These are phyloP conservation scores for Papilio demoleus DNA, from an alignment of 2,888 invertebrate genomes.

Conservation along the genomic window DNA sequence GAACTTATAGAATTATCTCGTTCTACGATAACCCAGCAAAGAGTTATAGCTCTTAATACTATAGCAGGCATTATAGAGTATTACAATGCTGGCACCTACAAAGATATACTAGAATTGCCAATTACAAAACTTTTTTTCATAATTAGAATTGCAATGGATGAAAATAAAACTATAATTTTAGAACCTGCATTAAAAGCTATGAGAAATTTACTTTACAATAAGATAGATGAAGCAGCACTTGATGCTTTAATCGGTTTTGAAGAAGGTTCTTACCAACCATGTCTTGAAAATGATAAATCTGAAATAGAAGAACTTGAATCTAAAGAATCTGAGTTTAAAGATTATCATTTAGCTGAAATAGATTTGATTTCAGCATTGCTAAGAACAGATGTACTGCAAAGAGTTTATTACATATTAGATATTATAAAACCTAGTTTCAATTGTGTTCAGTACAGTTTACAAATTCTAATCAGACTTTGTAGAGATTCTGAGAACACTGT, in stretches of 20 bases:
- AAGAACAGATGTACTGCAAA: conserved; percentile 89
- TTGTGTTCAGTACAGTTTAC: conserved; percentile 89
- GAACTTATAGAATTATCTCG: conserved; percentile 92
- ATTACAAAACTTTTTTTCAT: conserved; percentile 91
- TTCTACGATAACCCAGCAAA: conserved; percentile 92
- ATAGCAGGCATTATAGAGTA: conserved; percentile 91
- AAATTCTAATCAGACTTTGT: conserved; percentile 90
- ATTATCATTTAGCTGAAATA: conserved; percentile 92
- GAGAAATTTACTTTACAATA: conserved; percentile 88
- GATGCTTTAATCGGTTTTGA: conserved; percentile 87
- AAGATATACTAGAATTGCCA: conserved; percentile 88
- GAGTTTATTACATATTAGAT: conserved; percentile 90
- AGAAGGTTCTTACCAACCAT: conserved; percentile 86
- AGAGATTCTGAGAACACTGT: conserved; percentile 89
- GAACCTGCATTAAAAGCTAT: conserved; percentile 91
- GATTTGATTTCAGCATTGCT: conserved; percentile 90
- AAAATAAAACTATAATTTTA: conserved; percentile 88
- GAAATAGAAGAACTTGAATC: conserved; percentile 83
- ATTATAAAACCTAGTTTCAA: conserved; percentile 87
- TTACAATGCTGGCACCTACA: conserved; percentile 89
- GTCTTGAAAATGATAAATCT: conserved; percentile 76
- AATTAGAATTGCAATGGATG: conserved; percentile 93
- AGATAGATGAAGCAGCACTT: conserved; percentile 90
- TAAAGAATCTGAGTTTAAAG: conserved; percentile 87
- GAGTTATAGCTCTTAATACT: conserved; percentile 90